phyloP scores from a whole-genome alignment of 2,888 invertebrate genomes.

The Trachelus stipa region DNA sequence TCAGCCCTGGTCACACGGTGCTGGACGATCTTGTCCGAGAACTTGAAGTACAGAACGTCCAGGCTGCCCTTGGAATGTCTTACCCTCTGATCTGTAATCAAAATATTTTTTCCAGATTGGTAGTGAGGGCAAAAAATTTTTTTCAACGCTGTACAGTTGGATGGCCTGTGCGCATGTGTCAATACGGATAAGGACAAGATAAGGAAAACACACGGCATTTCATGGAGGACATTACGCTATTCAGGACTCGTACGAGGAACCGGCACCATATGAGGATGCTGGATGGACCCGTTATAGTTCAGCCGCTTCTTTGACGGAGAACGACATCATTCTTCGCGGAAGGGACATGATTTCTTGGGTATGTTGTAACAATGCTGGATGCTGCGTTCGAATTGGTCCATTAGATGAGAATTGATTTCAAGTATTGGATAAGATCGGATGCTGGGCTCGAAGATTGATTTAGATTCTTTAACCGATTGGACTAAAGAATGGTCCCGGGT shows the following conservation, averaged over 20 bases:
- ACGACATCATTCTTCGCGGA: not conserved
- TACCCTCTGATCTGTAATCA: slow-evolving; percentile 74
- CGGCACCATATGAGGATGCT: not conserved
- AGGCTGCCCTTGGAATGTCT: slow-evolving; percentile 77
- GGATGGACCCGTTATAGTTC: not conserved
- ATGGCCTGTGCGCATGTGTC: not conserved
- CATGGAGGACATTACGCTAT: not conserved
- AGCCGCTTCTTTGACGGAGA: not conserved
- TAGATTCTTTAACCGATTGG: not conserved
- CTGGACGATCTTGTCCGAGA: slow-evolving; percentile 77
- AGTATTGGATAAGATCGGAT: not conserved
- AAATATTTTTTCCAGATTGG: not conserved
- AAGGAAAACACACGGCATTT: not conserved
- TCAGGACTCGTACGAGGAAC: not conserved
- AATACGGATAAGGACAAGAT: not conserved
- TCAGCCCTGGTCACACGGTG: slow-evolving; percentile 78
- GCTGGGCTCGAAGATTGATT: not conserved
- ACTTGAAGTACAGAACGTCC: slow-evolving; percentile 78
- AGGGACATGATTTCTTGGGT: not conserved
- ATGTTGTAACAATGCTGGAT: not conserved
- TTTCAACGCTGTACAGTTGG: not conserved
- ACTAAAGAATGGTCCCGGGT: not conserved
- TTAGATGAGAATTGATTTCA: not conserved
- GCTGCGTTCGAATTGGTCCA: not conserved
- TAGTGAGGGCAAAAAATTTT: not conserved